These are phyloP conservation scores for Pseudopleuronectes americanus DNA, from an alignment of 2,797 vertebrate species.

Conservation along the genomic window DNA sequence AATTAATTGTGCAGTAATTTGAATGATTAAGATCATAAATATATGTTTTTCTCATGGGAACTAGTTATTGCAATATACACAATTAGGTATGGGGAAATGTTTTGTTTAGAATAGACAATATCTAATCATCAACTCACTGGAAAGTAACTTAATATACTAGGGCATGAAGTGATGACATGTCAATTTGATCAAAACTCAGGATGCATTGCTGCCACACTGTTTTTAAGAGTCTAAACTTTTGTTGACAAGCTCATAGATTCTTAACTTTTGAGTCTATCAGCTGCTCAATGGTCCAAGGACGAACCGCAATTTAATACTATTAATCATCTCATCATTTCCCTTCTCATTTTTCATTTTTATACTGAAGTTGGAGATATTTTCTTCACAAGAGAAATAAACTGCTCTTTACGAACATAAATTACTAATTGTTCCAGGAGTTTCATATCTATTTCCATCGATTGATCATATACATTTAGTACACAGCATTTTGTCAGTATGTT, in stretches of 20 bases:
- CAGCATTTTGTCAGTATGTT: neutral
- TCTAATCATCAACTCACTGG: too few relatives aligned
- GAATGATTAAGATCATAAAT: constrained; percentile 2
- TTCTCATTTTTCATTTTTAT: constrained; percentile 18
- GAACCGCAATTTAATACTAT: constrained; percentile 8
- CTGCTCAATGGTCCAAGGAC: neutral
- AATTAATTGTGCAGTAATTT: neutral
- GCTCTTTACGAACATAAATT: constrained; percentile 5
- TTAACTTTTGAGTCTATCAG: constrained; percentile 14
- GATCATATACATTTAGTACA: neutral
- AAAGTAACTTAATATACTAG: too few relatives aligned
- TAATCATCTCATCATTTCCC: constrained; percentile 9
- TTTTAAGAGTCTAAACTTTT: neutral
- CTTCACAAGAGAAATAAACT: constrained; percentile 2
- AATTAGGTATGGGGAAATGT: too few relatives aligned
- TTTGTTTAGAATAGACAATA: too few relatives aligned
- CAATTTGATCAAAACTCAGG: constrained; percentile 17
- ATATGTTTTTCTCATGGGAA: too few relatives aligned
- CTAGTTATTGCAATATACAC: too few relatives aligned
- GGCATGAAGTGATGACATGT: neutral
- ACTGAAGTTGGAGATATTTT: constrained; percentile 4
- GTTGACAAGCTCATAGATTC: too few relatives aligned
- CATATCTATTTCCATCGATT: neutral
- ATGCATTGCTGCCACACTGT: constrained; percentile 23
- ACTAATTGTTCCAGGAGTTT: neutral